phyloP scores from a whole-genome alignment of 1,140 invertebrate species.

The Rhagoletis zephyria region DNA sequence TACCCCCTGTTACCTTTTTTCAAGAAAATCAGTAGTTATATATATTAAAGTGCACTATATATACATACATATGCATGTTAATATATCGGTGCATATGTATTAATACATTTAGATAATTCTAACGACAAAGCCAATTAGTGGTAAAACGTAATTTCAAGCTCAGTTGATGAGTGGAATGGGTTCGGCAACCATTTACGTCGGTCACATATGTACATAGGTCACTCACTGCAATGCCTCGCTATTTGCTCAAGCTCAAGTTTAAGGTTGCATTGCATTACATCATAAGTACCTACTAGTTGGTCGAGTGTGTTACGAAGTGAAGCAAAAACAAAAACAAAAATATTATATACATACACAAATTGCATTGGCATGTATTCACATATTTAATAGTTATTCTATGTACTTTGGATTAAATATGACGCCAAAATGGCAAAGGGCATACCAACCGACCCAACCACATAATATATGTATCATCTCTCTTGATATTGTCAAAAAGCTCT shows the following conservation, averaged over 20 bases:
- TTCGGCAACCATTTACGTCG: neutral
- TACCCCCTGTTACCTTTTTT: no score
- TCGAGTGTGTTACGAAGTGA: neutral
- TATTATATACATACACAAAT: no score
- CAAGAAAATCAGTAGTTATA: no score
- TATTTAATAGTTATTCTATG: neutral
- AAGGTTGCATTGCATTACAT: slow-evolving; percentile 2
- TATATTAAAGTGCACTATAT: no score
- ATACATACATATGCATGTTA: no score
- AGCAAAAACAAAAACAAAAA: neutral
- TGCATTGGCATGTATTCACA: neutral
- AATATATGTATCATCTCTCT: no score
- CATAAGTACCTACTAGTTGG: neutral
- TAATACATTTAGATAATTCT: neutral
- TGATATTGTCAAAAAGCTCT: no score
- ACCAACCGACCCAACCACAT: neutral
- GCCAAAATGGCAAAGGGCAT: neutral
- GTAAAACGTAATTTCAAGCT: neutral
- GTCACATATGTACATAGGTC: neutral
- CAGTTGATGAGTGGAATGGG: neutral
- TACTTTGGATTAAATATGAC: neutral
- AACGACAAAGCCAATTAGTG: slow-evolving; percentile 29
- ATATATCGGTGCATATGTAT: no score
- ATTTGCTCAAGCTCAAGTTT: slow-evolving; percentile 5
- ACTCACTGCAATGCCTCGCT: neutral